Base-by-base conservation (phyloP, 2,113 vertebrate species). In the Protobothrops flavoviridis region DNA sequence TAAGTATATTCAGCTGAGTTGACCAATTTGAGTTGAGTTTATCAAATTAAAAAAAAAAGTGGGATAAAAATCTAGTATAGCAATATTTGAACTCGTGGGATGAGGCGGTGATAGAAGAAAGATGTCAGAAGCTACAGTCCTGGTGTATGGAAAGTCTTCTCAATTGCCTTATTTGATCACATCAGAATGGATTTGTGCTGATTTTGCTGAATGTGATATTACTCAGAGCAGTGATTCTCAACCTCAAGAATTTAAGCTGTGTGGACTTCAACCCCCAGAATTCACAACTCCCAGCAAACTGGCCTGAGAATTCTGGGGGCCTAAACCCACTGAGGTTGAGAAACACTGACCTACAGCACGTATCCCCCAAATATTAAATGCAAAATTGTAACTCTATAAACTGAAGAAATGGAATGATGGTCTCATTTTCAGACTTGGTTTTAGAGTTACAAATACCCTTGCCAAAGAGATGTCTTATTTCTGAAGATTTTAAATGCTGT, bases 131-230 rank as follows among this genome's bases (percentile, higher is more conserved):
- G 48, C 26, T 52, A 1, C 48, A 87, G 26, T 15, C 26, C 26
- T 50, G 50, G 86, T 94, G 48, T 94, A 95, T 96, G 97, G 96
- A 97, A 97, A 96, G 94, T 94, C 96, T 39, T 74, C n/a, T 74
- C n/a, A 39, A 5, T 74, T 98, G 97, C 96, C 97, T 96, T 96
- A 90, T 97, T 97, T 97, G 97, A 97, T 97, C 97, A 93, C 96
- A 94, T 97, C 97, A 96, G 94, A 93, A 96, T 97, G 97, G 96
- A 96, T 96, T 97, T 97, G 39, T 97, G 97, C 97, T 17, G 12
- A 97, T 97, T 97, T 97, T 95, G 3, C 33, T 53, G 55, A 85
- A 43, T 26, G 12, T 24, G 95, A 95, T 95, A 96, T 97, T 97
- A 93, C 96, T 96, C 96, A 95, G 93, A 95, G 95, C 15, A 97